Evolutionary conservation across 2,113 vertebrate genomes (phyloP).

Genomic region (Epinephelus moara): DNA sequence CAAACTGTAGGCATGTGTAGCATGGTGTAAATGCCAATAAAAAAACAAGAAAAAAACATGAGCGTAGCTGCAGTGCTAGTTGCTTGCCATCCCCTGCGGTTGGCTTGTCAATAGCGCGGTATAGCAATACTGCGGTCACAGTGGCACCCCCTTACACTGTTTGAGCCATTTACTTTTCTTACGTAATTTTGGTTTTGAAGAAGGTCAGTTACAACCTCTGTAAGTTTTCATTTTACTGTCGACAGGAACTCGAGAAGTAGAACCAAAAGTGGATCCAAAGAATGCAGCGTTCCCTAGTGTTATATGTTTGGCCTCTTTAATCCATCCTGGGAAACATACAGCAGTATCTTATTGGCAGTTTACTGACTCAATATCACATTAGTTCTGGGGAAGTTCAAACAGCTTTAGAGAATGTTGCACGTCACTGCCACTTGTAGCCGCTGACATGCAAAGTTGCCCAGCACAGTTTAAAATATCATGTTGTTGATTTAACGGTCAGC

Average conservation of each 20-base stretch:
- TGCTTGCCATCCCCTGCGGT: too few species aligned
- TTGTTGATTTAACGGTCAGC: conserved; percentile 32
- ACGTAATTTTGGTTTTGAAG: background rate
- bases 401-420: background rate
- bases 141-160: too few species aligned
- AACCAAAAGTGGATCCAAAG: background rate
- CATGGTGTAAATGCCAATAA: too few species aligned
- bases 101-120: too few species aligned
- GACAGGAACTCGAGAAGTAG: background rate
- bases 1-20: too few species aligned
- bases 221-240: background rate
- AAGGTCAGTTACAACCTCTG: background rate
- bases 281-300: background rate
- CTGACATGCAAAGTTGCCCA: conserved; percentile 15
- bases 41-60: too few species aligned
- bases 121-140: too few species aligned
- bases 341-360: background rate
- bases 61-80: too few species aligned
- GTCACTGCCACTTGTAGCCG: conserved; percentile 3
- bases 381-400: background rate
- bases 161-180: background rate
- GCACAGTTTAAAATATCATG: conserved; percentile 25
- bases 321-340: conserved; percentile 9
- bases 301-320: conserved; percentile 14
- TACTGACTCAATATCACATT: conserved; percentile 21